Percentiles rank a stretch among this genome's conserved stretches.
phyloP scores from a whole-genome alignment of 2,797 vertebrate genomes.

The Lithobates pipiens region DNA sequence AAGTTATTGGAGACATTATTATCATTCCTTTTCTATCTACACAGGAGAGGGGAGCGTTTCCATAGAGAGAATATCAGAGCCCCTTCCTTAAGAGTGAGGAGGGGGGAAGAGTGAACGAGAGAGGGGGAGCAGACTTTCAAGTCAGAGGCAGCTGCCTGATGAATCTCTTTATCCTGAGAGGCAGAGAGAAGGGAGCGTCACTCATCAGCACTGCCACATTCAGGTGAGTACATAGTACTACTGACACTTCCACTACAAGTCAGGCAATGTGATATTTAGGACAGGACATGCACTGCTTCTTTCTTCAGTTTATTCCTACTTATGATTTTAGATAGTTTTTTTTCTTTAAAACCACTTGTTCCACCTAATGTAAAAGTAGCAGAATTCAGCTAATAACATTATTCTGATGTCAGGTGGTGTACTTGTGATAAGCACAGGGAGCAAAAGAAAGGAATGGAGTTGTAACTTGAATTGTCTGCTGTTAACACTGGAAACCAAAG shows the following conservation, averaged over 20 bases:
- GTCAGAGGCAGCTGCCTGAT: conserved; percentile 55
- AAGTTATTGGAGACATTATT: conserved; percentile 32
- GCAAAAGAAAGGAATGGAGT: neutral
- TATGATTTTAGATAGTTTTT: neutral
- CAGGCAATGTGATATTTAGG: neutral
- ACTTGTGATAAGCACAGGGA: neutral
- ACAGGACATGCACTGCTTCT: neutral
- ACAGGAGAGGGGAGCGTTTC: conserved; percentile 53
- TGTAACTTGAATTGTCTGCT: too few relatives aligned
- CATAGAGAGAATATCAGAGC: conserved; percentile 60
- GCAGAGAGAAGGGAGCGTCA: conserved; percentile 56
- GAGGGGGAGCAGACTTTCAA: conserved; percentile 56
- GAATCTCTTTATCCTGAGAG: conserved; percentile 59
- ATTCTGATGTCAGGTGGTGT: neutral
- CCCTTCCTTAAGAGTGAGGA: conserved; percentile 56
- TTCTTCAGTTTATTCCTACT: conserved; percentile 5
- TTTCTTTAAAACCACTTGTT: conserved; percentile 19
- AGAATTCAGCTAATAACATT: conserved; percentile 7
- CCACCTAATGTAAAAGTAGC: conserved; percentile 2
- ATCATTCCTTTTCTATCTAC: conserved; percentile 39
- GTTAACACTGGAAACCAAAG: too few relatives aligned
- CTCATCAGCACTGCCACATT: conserved; percentile 57
- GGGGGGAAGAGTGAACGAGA: conserved; percentile 34
- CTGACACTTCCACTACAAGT: conserved; percentile 26
- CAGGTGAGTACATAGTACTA: conserved; percentile 47